Percentiles rank a stretch among this genome's conserved stretches.
phyloP scores from a whole-genome alignment of 1,140 invertebrate genomes.

The Temnothorax nylanderi region DNA sequence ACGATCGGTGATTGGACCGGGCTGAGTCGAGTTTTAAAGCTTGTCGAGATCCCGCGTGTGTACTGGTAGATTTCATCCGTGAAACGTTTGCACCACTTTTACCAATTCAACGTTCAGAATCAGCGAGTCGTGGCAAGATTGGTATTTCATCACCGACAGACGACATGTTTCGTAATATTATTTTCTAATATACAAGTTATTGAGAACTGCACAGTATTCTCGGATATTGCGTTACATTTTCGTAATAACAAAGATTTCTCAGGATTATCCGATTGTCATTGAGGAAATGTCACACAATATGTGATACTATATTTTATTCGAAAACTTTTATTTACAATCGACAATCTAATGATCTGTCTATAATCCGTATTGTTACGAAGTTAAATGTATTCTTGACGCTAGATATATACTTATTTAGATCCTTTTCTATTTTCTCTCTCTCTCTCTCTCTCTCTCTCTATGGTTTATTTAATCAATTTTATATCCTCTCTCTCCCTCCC shows the following conservation, averaged over 20 bases:
- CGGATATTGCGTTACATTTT: conserved; percentile 5
- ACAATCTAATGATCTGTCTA: not conserved
- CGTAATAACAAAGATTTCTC: not conserved
- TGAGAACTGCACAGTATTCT: conserved; percentile 17
- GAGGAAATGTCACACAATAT: not conserved
- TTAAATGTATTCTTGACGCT: not conserved
- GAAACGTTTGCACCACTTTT: conserved; percentile 52
- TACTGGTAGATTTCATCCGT: conserved; percentile 53
- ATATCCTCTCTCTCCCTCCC: not conserved
- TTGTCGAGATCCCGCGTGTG: conserved; percentile 16
- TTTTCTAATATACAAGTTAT: conserved; percentile 28
- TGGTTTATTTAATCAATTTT: no score
- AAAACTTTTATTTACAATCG: not conserved
- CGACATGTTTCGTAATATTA: conserved; percentile 28
- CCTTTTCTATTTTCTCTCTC: not conserved
- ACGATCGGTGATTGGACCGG: conserved; percentile 53
- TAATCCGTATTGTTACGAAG: not conserved
- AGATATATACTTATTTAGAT: not conserved
- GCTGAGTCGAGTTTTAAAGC: conserved; percentile 52
- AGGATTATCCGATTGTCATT: not conserved
- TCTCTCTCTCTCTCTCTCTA: not conserved
- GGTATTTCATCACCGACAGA: conserved; percentile 36
- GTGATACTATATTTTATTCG: not conserved
- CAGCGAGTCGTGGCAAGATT: conserved; percentile 42
- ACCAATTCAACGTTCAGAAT: conserved; percentile 39